Conservation (phyloP, 30 jellyfish, hydroid and myxozoan genomes). For the Aurelia sp. region DNA sequence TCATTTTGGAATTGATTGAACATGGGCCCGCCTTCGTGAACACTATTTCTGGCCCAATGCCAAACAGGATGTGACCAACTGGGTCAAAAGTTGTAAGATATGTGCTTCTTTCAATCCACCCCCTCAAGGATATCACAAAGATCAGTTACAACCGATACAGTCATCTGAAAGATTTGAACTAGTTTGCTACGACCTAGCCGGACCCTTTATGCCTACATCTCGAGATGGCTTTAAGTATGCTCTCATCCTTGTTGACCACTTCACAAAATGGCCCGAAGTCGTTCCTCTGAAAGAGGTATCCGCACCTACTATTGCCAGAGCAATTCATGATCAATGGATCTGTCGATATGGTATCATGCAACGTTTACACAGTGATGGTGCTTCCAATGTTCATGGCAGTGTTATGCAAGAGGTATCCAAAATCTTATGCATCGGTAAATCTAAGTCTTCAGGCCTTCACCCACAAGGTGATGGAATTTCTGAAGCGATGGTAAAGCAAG, state of each 20-base stretch:
- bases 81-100: slow-evolving; percentile 37
- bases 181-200: slow-evolving; percentile 28
- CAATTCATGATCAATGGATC: neutral
- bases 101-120: slow-evolving; percentile 25
- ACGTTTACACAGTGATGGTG: slow-evolving; percentile 43
- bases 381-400: slow-evolving; percentile 42
- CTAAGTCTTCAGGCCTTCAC: neutral
- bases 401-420: slow-evolving; percentile 24
- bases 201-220: neutral
- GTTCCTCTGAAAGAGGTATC: slow-evolving; percentile 33
- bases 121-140: slow-evolving; percentile 48
- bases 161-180: slow-evolving; percentile 17
- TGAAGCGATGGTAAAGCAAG: slow-evolving; percentile 52
- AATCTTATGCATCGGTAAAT: slow-evolving; percentile 24
- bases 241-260: neutral
- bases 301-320: slow-evolving; percentile 45
- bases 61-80: slow-evolving; percentile 10
- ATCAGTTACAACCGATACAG: slow-evolving; percentile 21
- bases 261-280: slow-evolving; percentile 42
- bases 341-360: slow-evolving; percentile 35
- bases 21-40: slow-evolving; percentile 36
- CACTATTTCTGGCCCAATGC: slow-evolving; percentile 37
- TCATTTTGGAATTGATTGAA: slow-evolving; percentile 21
- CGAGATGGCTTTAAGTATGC: slow-evolving; percentile 2
- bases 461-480: slow-evolving; percentile 44